Percentiles rank a stretch among this genome's conserved stretches.
Evolutionary conservation across 2,797 vertebrate genomes (phyloP).

Genomic region (Chromobotia macracanthus): DNA sequence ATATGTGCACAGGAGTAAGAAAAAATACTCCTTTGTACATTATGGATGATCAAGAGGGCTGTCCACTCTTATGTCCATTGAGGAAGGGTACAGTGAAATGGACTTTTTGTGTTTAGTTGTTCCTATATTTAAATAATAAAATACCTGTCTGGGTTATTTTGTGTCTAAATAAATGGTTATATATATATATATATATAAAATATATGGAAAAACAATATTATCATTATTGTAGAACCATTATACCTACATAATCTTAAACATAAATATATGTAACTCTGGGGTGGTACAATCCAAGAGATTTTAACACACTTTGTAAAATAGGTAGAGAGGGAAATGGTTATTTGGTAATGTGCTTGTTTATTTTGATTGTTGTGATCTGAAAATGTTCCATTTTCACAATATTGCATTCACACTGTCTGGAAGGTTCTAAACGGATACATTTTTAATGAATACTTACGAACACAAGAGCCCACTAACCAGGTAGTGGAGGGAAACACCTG

Average conservation of each 20-base stretch:
- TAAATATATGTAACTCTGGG: constrained; percentile 66
- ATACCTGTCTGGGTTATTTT: constrained; percentile 57
- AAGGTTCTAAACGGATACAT: constrained; percentile 62
- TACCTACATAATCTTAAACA: constrained; percentile 62
- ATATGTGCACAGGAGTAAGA: constrained; percentile 37
- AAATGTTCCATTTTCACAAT: constrained; percentile 72
- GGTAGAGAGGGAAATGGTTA: constrained; percentile 74
- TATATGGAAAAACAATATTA: constrained; percentile 67
- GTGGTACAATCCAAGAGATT: constrained; percentile 68
- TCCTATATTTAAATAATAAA: constrained; percentile 63
- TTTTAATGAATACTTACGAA: constrained; percentile 57
- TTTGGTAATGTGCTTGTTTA: constrained; percentile 77
- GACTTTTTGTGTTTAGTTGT: constrained; percentile 72
- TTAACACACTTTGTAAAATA: constrained; percentile 78
- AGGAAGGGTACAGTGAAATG: constrained; percentile 36
- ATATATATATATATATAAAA: constrained; percentile 65
- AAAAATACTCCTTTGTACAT: constrained; percentile 33
- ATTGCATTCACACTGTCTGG: constrained; percentile 63
- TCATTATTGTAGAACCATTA: constrained; percentile 69
- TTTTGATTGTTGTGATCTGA: constrained; percentile 75
- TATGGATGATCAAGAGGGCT: constrained; percentile 56
- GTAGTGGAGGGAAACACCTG: constrained; percentile 67
- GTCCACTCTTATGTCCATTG: constrained; percentile 35
- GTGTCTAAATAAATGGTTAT: constrained; percentile 61
- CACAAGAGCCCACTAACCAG: constrained; percentile 64